Base-by-base conservation (phyloP, 92 coral and sea anemone species). In the Porites cylindrica region DNA sequence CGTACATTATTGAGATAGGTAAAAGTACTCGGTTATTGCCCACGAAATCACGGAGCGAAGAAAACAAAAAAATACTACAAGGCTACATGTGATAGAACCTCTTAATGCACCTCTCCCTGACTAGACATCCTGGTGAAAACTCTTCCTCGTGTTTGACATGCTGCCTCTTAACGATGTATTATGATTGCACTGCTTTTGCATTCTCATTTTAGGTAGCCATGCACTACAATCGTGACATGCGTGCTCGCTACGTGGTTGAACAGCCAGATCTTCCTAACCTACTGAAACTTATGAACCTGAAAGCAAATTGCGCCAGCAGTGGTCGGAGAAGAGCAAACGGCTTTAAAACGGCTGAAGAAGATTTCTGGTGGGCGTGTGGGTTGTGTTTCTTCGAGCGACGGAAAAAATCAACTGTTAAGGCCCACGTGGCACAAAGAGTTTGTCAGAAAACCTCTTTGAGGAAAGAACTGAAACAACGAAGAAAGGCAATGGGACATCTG, bases 301-400 rank as follows among this genome's bases (percentile, higher is more conserved):
- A 81, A 62, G 10, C 88, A 4, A 72, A 73, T 21, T 70, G 79
- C 66, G 82, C 88, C 18, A 68, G 87, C 51, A 75, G 72, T 12
- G 89, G 93, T 23, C 78, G 95, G 70, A 70, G 95, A 52, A 82
- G 94, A 63, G 96, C 96, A 23, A 93, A 93, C 71, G 96, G 96
- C 13, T 88, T 78, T 78, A 81, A 90, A 62, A 87, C 96, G 10
- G 96, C 96, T 0, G 94, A 93, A 56, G 96, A 93, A 51, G 92
- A 89, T 66, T 93, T 93, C 88, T 79, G 83, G 78, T 93, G 96
- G 96, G 92, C 90, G 0, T 93, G 96, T 56, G 96, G 96, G 17
- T 77, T 87, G 64, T 91, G 96, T 65, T 91, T 90, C 79, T 93
- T 93, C 61, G 89, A 84, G 20, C 71, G 96, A 66, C 81, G 83